Evolutionary conservation across 2,113 vertebrate genomes (phyloP), one percentile per base, ranked within the genome.

Genomic region (Theristicus caerulescens): DNA sequence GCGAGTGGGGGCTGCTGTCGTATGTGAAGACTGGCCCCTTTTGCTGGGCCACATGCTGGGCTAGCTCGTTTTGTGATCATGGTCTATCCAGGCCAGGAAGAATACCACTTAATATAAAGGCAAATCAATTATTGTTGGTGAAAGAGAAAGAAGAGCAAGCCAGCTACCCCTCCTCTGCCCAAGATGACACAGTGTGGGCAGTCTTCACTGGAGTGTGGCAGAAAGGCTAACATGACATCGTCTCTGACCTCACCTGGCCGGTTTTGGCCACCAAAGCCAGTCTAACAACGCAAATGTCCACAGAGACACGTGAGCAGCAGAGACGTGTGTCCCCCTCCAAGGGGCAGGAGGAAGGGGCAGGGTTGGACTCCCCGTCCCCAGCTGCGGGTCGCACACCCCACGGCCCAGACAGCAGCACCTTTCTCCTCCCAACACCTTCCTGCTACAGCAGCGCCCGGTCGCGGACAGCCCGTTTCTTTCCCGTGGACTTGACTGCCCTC

Each of bases 321-420:
- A 18, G 31, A 5, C 2, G 26, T 3, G 13, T 16, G 16, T 18
- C 18, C 8, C 17, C 7, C 16, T n/a, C 38, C n/a, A 27, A 21
- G 54, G 27, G 16, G 26, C 26, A 31, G 46, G 0, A 10, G 20
- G 51, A 74, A 14, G n/a, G n/a, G 59, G 31, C 15, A 34, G n/a
- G 46, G 9, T 44, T 57, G 16, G n/a, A 6, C 7, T 27, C 20
- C n/a, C 22, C 4, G 1, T 34, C 14, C 17, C 40, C 34, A 26
- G 31, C 55, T 18, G 36, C 2, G 3, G 40, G 36, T 57, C 57
- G n/a, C 69, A 7, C 21, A 20, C 19, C n/a, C 22, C 47, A 9
- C 0, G 29, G 29, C 16, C 2, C 1, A 4, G 59, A 4, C 0
- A 20, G 13, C 19, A 5, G 2, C 25, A 8, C 17, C 8, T 7